phyloP scores from a whole-genome alignment of 1,140 invertebrate species.

The Drosophila guanche region DNA sequence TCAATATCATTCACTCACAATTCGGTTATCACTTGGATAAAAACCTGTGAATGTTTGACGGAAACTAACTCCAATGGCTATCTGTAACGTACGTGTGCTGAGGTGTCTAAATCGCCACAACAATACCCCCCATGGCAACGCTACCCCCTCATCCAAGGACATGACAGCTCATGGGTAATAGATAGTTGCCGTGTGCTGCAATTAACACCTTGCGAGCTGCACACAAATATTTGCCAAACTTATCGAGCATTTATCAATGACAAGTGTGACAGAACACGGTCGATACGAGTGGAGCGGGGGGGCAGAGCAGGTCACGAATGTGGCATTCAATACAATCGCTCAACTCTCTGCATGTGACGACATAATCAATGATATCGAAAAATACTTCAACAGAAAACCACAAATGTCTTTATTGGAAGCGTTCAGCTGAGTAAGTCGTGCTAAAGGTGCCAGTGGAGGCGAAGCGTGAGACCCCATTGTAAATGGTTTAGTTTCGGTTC shows the following conservation, averaged over 20 bases:
- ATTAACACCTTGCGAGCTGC: slow-evolving; percentile 69
- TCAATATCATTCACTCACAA: slow-evolving; percentile 42
- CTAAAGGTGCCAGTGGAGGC: background rate
- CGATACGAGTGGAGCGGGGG: slow-evolving; percentile 12
- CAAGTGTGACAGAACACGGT: slow-evolving; percentile 51
- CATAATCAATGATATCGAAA: slow-evolving; percentile 7
- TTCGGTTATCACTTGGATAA: slow-evolving; percentile 20
- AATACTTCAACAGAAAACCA: slow-evolving; percentile 5
- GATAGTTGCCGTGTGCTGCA: slow-evolving; percentile 61
- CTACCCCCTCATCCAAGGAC: background rate
- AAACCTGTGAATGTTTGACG: slow-evolving; percentile 21
- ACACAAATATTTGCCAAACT: slow-evolving; percentile 75
- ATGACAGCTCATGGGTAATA: slow-evolving; percentile 57
- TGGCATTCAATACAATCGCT: slow-evolving; percentile 8
- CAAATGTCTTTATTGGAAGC: background rate
- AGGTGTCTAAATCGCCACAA: slow-evolving; percentile 2
- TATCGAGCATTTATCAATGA: slow-evolving; percentile 72
- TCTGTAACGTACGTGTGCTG: slow-evolving; percentile 23
- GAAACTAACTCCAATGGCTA: slow-evolving; percentile 9
- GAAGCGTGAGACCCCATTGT: slow-evolving; percentile 21
- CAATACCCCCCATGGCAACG: too few relatives aligned
- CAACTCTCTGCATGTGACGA: slow-evolving; percentile 23
- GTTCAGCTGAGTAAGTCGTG: too few relatives aligned
- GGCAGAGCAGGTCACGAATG: slow-evolving; percentile 12
- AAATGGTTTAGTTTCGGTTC: slow-evolving; percentile 30